Evolutionary conservation across 2,888 invertebrate genomes (phyloP).

Genomic region (Eristalis arbustorum): DNA sequence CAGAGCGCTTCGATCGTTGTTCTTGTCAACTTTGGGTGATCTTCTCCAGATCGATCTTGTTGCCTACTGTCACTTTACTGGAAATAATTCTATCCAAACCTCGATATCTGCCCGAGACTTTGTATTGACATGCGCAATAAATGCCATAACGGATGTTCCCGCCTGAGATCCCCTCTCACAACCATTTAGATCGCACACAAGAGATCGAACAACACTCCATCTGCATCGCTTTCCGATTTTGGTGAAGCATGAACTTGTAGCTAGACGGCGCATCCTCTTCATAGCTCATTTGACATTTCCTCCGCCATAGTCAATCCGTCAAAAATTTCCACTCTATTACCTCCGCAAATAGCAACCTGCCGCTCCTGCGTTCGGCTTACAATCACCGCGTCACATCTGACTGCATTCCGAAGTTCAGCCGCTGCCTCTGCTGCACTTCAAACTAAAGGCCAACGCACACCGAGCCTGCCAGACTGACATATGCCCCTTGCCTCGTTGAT

Average conservation of each 20-base stretch:
- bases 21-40: too few relatives aligned
- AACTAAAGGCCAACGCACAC: slow-evolving; percentile 46
- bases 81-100: too few relatives aligned
- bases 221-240: not conserved
- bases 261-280: not conserved
- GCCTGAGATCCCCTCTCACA: not conserved
- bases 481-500: slow-evolving; percentile 37
- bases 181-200: not conserved
- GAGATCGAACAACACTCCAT: not conserved
- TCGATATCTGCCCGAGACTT: too few relatives aligned
- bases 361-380: slow-evolving; percentile 21
- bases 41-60: too few relatives aligned
- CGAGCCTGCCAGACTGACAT: not conserved
- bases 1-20: too few relatives aligned
- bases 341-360: not conserved
- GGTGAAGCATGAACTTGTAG: not conserved
- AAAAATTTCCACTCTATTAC: slow-evolving; percentile 13
- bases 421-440: slow-evolving; percentile 29
- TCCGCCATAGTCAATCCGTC: not conserved
- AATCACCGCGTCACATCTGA: slow-evolving; percentile 36
- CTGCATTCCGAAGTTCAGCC: slow-evolving; percentile 39
- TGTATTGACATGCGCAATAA: not conserved
- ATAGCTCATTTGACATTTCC: not conserved
- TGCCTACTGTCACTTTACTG: too few relatives aligned
- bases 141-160: not conserved